A percentile compares a stretch with the other conserved stretches of the same genome.
Conservation (phyloP, 2,797 vertebrate species). For the Malurus splendens region DNA sequence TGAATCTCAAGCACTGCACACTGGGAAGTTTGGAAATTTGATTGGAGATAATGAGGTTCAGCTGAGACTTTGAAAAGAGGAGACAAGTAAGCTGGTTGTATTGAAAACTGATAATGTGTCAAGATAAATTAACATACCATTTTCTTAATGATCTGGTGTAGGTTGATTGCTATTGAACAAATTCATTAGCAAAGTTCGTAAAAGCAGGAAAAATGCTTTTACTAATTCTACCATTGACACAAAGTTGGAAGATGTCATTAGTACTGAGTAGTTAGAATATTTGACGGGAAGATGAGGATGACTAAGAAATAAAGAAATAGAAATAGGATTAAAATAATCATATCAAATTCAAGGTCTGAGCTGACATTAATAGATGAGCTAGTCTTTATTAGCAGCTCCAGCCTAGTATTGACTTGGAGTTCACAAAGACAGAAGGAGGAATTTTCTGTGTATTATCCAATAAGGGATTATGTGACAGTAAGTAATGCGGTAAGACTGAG, state of each 20-base stretch:
- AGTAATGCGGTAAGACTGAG: neutral
- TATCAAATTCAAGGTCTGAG: neutral
- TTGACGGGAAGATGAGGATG: neutral
- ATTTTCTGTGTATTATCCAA: neutral
- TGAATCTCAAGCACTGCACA: neutral
- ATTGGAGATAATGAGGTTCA: neutral
- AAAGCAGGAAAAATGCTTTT: neutral
- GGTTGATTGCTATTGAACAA: slow-evolving; percentile 5
- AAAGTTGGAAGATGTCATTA: neutral
- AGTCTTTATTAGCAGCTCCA: neutral
- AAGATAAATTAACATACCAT: slow-evolving; percentile 1
- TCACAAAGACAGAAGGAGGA: neutral
- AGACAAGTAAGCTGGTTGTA: neutral
- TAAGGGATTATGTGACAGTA: neutral
- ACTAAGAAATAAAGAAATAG: neutral
- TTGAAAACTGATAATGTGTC: neutral
- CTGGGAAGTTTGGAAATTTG: neutral
- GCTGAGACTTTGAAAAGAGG: neutral
- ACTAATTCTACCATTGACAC: neutral
- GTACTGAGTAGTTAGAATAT: neutral
- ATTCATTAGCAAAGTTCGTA: neutral
- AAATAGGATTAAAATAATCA: neutral
- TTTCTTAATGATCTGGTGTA: slow-evolving; percentile 16
- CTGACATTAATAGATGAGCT: neutral
- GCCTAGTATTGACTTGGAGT: neutral